Evolutionary conservation across 2,797 vertebrate genomes (phyloP).

Genomic region (Knipowitschia caucasica): DNA sequence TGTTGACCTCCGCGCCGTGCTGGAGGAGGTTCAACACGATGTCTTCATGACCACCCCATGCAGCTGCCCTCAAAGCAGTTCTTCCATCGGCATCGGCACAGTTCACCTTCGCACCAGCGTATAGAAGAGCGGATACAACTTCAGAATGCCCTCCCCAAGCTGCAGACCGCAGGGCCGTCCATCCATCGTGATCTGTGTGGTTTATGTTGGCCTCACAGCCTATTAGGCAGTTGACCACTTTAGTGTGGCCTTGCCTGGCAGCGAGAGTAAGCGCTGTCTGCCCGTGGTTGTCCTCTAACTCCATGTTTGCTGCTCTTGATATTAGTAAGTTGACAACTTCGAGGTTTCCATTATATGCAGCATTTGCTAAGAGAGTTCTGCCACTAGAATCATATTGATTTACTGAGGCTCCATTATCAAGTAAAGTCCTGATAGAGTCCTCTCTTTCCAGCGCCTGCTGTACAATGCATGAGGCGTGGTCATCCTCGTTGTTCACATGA

Average conservation of each 20-base stretch:
- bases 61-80: slow-evolving; percentile 92
- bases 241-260: slow-evolving; percentile 94
- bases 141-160: slow-evolving; percentile 98
- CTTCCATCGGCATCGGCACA: slow-evolving; percentile 93
- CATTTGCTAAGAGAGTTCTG: slow-evolving; percentile 89
- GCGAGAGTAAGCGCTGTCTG: slow-evolving; percentile 95
- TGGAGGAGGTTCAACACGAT: slow-evolving; percentile 95
- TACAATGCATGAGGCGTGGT: slow-evolving; percentile 89
- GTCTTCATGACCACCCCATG: slow-evolving; percentile 97
- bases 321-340: slow-evolving; percentile 94
- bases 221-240: slow-evolving; percentile 95
- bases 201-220: slow-evolving; percentile 93
- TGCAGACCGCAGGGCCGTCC: slow-evolving; percentile 93
- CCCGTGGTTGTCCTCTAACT: slow-evolving; percentile 89
- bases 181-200: slow-evolving; percentile 95
- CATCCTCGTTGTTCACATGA: slow-evolving; percentile 91
- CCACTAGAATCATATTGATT: slow-evolving; percentile 93
- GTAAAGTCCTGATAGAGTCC: slow-evolving; percentile 91
- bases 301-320: slow-evolving; percentile 89
- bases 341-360: slow-evolving; percentile 92
- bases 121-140: slow-evolving; percentile 95
- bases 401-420: slow-evolving; percentile 91
- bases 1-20: slow-evolving; percentile 95
- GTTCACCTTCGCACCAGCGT: slow-evolving; percentile 94
- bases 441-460: slow-evolving; percentile 94